Evolutionary conservation across 2,113 vertebrate species (phyloP).

Genomic region (Tragelaphus buxtoni): DNA sequence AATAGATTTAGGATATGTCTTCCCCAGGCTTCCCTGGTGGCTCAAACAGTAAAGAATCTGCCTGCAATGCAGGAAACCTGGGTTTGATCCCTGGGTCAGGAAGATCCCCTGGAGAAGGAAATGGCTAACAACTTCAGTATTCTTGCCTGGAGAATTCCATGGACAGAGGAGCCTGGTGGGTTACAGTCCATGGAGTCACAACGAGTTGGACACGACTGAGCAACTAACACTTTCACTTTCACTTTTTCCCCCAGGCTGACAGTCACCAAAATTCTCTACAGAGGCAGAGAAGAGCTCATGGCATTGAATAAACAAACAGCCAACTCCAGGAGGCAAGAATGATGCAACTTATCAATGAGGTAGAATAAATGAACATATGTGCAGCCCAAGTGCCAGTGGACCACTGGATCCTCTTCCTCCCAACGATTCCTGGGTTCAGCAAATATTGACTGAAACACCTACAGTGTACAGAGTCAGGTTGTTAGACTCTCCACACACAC

Average conservation of each 20-base stretch:
- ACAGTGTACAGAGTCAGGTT: neutral
- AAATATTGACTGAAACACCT: neutral
- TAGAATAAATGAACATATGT: neutral
- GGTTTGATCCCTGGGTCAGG: neutral
- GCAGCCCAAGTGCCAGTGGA: accelerated
- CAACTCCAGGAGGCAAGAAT: neutral
- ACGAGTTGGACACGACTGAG: neutral
- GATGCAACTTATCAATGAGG: accelerated
- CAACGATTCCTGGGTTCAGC: accelerated
- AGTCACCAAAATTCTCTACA: neutral
- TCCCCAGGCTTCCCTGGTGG: neutral
- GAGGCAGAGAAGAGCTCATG: neutral
- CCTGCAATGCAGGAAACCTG: neutral
- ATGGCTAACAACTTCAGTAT: neutral
- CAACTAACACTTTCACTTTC: neutral
- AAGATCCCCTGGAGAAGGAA: neutral
- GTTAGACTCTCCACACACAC: no score
- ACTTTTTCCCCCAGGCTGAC: neutral
- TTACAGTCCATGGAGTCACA: neutral
- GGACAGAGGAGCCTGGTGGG: neutral
- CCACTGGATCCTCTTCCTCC: accelerated
- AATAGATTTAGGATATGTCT: accelerated
- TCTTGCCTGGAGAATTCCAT: neutral
- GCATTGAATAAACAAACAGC: accelerated
- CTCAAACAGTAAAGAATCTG: neutral